Conservation (phyloP, 2,888 invertebrate species). For the Cantharis flavilabris region DNA sequence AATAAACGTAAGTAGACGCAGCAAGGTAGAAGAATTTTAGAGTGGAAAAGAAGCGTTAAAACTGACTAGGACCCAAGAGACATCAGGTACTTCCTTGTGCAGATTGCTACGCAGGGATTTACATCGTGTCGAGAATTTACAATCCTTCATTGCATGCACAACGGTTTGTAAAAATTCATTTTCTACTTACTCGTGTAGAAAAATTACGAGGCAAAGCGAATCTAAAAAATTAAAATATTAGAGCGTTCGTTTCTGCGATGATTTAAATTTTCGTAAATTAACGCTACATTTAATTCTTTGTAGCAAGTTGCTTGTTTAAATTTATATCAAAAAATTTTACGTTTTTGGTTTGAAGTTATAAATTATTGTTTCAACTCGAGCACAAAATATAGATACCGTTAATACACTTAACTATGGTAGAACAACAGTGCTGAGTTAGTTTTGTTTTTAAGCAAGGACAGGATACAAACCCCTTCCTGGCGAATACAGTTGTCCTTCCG, state of each 20-base stretch:
- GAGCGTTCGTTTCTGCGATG: not conserved
- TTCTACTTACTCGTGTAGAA: conserved; percentile 24
- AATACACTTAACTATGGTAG: conserved; percentile 17
- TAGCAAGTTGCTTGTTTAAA: not conserved
- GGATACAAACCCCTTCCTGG: conserved; percentile 51
- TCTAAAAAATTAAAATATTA: not conserved
- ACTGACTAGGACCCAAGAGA: conserved; percentile 24
- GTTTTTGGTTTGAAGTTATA: not conserved
- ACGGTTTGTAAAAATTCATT: conserved; percentile 35
- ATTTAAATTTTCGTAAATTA: not conserved
- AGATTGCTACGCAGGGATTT: conserved; percentile 38
- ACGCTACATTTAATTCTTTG: not conserved
- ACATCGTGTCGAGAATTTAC: conserved; percentile 34
- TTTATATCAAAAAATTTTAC: not conserved
- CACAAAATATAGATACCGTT: conserved; percentile 5
- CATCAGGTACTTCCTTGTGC: conserved; percentile 23
- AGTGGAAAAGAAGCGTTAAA: conserved; percentile 30
- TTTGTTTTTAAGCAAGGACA: conserved; percentile 46
- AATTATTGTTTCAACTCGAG: not conserved
- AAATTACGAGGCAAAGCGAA: conserved; percentile 6
- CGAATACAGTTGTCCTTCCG: conserved; percentile 51
- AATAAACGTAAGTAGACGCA: conserved; percentile 25
- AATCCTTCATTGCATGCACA: conserved; percentile 31
- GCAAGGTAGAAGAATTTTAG: conserved; percentile 21
- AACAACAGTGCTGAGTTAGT: conserved; percentile 36